These are phyloP conservation scores for Falco rusticolus DNA, from an alignment of 2,797 vertebrate genomes.

Conservation along the genomic window DNA sequence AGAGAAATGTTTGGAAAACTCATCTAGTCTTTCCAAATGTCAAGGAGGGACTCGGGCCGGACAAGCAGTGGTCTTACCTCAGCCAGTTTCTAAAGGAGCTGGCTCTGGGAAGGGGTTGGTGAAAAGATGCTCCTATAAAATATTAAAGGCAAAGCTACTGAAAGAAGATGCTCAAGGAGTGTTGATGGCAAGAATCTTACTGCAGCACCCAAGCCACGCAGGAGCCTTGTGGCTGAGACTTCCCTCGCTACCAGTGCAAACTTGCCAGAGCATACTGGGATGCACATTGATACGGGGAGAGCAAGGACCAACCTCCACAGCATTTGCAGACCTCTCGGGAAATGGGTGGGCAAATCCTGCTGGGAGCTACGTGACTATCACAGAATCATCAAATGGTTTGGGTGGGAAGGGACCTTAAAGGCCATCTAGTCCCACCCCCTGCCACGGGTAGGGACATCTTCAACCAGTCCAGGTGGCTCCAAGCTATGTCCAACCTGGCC, in stretches of 20 bases:
- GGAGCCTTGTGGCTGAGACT: background rate
- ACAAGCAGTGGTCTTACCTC: background rate
- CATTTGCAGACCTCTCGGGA: background rate
- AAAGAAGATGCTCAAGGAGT: background rate
- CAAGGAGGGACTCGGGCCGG: background rate
- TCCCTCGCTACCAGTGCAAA: background rate
- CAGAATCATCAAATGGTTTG: too few species aligned
- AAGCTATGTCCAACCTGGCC: too few species aligned
- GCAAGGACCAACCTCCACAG: background rate
- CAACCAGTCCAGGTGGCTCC: too few species aligned
- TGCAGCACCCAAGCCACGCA: too few species aligned
- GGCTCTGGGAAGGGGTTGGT: background rate
- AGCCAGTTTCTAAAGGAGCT: too few species aligned
- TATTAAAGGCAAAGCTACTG: background rate
- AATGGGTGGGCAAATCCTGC: background rate
- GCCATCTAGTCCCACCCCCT: too few species aligned
- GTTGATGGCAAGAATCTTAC: too few species aligned
- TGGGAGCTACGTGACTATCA: background rate
- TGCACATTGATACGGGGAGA: rapidly evolving
- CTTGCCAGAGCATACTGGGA: background rate
- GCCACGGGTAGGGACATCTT: too few species aligned
- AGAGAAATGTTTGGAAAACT: background rate
- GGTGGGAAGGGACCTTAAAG: too few species aligned
- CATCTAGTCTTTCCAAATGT: background rate
- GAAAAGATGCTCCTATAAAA: background rate